Evolutionary conservation across 2,113 vertebrate species (phyloP).

Genomic region (Anolis carolinensis): DNA sequence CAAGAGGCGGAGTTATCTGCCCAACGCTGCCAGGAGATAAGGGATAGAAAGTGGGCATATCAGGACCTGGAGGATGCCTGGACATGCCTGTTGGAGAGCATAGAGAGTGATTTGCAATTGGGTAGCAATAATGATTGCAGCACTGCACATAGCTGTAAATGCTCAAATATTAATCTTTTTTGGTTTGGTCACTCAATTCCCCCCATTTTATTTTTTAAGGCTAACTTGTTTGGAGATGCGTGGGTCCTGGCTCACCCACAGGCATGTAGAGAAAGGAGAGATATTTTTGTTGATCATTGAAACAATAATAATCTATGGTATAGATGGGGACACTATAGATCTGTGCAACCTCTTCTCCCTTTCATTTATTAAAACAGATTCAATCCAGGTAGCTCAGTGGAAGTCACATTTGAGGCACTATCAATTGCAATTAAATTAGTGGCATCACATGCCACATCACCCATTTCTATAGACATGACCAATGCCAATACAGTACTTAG

Average conservation of each 20-base stretch:
- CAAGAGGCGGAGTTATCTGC: conserved; percentile 95
- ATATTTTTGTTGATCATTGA: background rate
- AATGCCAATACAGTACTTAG: too few species aligned
- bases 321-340: too few species aligned
- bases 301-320: background rate
- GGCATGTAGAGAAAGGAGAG: background rate
- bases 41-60: conserved; percentile 96
- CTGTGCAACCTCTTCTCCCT: too few species aligned
- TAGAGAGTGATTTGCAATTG: conserved; percentile 47
- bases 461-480: background rate
- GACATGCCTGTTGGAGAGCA: conserved; percentile 85
- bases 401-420: background rate
- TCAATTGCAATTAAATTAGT: background rate
- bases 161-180: background rate
- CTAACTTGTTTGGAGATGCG: background rate
- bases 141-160: background rate
- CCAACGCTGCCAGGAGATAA: conserved; percentile 94
- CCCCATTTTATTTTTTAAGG: background rate
- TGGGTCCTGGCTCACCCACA: background rate
- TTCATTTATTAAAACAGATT: background rate
- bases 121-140: background rate
- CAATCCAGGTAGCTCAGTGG: background rate
- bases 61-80: conserved; percentile 92
- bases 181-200: background rate
- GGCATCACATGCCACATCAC: background rate